Percentiles rank a stretch among this genome's conserved stretches.
Conservation (phyloP, 1,140 invertebrate species). For the Drosophila truncata region DNA sequence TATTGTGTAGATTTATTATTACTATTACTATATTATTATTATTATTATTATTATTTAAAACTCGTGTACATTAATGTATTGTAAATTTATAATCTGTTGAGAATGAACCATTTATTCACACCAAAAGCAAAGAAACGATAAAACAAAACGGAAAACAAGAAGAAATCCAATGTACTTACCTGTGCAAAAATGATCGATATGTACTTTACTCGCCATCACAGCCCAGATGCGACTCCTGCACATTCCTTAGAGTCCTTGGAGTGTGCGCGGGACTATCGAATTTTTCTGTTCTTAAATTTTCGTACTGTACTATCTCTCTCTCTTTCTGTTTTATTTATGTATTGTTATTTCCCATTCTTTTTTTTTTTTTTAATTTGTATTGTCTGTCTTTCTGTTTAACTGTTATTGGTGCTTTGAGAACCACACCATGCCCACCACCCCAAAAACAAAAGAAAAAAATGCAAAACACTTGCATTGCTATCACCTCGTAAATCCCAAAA, state of each 20-base stretch:
- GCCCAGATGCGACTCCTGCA: background rate
- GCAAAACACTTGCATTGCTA: conserved; percentile 13
- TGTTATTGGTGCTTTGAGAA: conserved; percentile 76
- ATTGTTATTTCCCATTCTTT: background rate
- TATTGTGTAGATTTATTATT: conserved; percentile 73
- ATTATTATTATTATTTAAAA: conserved; percentile 68
- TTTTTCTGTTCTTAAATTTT: conserved; percentile 50
- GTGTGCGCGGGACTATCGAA: too few relatives aligned
- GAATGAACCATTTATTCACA: conserved; percentile 77
- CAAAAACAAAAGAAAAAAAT: conserved; percentile 3
- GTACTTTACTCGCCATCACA: conserved; percentile 6
- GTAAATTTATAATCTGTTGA: conserved; percentile 75
- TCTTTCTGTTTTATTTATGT: conserved; percentile 30
- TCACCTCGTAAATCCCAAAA: conserved; percentile 35
- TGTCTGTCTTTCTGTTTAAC: conserved; percentile 41
- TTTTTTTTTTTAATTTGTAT: conserved; percentile 39
- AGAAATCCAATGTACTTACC: conserved; percentile 63
- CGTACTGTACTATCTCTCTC: conserved; percentile 15
- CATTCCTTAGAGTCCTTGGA: too few relatives aligned
- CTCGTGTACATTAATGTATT: conserved; percentile 76
- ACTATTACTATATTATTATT: conserved; percentile 33
- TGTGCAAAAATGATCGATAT: conserved; percentile 15
- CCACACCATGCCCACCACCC: conserved; percentile 29
- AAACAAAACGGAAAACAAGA: conserved; percentile 28
- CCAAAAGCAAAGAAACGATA: conserved; percentile 47